These are phyloP conservation scores for Oreochromis spilurus DNA, from an alignment of 2,113 vertebrate genomes.

Conservation along the genomic window DNA sequence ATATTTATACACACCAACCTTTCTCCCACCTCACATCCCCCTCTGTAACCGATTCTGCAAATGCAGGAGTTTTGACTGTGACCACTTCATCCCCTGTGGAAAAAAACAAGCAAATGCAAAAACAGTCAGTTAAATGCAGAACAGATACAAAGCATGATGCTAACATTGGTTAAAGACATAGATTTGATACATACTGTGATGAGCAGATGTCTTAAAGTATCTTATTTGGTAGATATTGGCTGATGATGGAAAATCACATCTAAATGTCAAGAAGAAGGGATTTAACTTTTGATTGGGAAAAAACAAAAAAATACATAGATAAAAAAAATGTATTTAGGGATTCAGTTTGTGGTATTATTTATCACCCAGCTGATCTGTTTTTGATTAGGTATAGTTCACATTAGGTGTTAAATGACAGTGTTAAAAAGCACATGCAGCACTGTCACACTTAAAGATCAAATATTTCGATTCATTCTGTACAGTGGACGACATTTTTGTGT, in stretches of 20 bases:
- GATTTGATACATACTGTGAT: conserved; percentile 75
- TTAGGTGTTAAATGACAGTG: background rate
- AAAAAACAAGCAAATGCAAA: background rate
- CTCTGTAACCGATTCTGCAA: conserved; percentile 95
- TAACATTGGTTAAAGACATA: background rate
- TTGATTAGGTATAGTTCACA: background rate
- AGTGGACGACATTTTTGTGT: background rate
- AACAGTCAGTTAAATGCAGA: background rate
- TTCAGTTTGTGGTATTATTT: background rate
- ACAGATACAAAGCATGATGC: background rate
- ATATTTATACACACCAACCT: conserved; percentile 67
- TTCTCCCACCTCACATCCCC: conserved; percentile 98
- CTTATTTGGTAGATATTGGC: conserved; percentile 71
- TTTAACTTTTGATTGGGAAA: background rate
- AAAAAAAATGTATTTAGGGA: background rate
- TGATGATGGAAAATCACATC: conserved; percentile 64
- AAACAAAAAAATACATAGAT: background rate
- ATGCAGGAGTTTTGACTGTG: conserved; percentile 89
- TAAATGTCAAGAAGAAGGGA: conserved; percentile 42
- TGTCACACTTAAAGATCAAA: background rate
- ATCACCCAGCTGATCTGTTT: background rate
- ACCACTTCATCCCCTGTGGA: conserved; percentile 82
- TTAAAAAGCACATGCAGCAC: background rate
- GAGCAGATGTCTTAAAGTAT: conserved; percentile 82
- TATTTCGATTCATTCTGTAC: background rate